Percentiles rank a stretch among this genome's conserved stretches.
Evolutionary conservation across 2,888 invertebrate species (phyloP).

Genomic region (Apocheima hispidaria): DNA sequence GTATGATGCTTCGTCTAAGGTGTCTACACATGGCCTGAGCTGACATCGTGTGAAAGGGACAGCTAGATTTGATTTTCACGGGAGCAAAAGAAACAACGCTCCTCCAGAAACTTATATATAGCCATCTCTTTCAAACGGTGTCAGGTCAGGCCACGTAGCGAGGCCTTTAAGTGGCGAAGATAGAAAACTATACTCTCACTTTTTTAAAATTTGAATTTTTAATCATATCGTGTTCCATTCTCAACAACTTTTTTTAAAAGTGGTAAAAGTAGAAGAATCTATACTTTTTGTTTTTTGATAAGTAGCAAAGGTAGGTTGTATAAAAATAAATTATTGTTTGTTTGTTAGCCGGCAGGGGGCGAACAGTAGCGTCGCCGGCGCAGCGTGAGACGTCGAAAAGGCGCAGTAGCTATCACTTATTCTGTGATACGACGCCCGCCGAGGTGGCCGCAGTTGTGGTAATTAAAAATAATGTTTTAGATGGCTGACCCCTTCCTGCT

Average conservation of each 20-base stretch:
- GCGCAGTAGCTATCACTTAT: constrained; percentile 1
- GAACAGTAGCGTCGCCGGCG: constrained; percentile 77
- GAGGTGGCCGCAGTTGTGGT: constrained; percentile 63
- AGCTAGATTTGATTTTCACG: too few relatives aligned
- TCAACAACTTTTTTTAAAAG: constrained; percentile 5
- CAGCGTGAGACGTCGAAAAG: constrained; percentile 67
- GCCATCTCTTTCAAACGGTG: too few relatives aligned
- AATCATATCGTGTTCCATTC: constrained; percentile 1
- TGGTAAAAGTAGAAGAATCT: constrained; percentile 11
- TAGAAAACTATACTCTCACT: background rate
- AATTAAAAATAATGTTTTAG: constrained; percentile 47
- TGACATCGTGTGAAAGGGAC: too few relatives aligned
- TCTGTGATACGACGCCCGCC: constrained; percentile 45
- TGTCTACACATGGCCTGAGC: too few relatives aligned
- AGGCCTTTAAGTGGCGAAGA: background rate
- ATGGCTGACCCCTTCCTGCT: constrained; percentile 24
- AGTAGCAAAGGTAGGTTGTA: constrained; percentile 20
- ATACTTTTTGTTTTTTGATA: constrained; percentile 18
- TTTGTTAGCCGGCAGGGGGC: constrained; percentile 71
- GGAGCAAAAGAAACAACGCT: too few relatives aligned
- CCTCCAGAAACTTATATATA: too few relatives aligned
- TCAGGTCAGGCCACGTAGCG: background rate
- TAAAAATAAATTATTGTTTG: constrained; percentile 59
- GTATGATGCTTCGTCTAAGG: too few relatives aligned
- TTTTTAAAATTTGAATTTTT: constrained; percentile 12